phyloP scores from a whole-genome alignment of 2,113 vertebrate species.

The Tautogolabrus adspersus region DNA sequence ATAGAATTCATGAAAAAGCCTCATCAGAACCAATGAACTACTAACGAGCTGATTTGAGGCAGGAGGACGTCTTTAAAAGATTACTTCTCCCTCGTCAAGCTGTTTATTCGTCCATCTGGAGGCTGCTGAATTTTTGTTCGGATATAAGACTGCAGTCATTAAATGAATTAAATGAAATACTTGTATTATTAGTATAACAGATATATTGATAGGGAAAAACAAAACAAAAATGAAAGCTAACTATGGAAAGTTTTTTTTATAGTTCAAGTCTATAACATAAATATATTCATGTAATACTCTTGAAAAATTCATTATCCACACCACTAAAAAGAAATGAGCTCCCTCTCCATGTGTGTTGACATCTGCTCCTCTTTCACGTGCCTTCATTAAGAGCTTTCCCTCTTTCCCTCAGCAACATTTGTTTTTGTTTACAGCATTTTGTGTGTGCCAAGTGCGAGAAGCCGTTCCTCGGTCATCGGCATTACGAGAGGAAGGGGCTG shows the following conservation, averaged over 20 bases:
- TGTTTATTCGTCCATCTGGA: constrained; percentile 29
- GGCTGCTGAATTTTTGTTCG: constrained; percentile 31
- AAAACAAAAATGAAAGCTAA: background rate
- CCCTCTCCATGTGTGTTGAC: background rate
- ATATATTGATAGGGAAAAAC: background rate
- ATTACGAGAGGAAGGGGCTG: constrained; percentile 96
- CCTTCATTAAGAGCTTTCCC: background rate
- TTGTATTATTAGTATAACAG: too few species aligned
- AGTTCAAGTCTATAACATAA: background rate
- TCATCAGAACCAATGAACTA: constrained; percentile 37
- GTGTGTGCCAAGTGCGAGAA: constrained; percentile 99
- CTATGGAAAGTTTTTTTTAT: background rate
- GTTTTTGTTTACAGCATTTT: constrained; percentile 90
- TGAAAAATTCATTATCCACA: constrained; percentile 30
- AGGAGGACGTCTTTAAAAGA: constrained; percentile 21
- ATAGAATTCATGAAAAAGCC: constrained; percentile 30
- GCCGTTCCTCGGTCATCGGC: constrained; percentile 97
- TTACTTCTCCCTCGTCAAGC: constrained; percentile 38
- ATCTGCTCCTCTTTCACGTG: constrained; percentile 3
- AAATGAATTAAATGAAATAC: constrained; percentile 19
- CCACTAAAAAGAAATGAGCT: background rate
- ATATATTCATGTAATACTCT: background rate
- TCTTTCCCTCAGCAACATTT: constrained; percentile 19
- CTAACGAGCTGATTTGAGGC: constrained; percentile 29
- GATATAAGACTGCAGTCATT: constrained; percentile 2